Evolutionary conservation across 1,140 invertebrate genomes (phyloP).

Genomic region (Nasonia giraulti): DNA sequence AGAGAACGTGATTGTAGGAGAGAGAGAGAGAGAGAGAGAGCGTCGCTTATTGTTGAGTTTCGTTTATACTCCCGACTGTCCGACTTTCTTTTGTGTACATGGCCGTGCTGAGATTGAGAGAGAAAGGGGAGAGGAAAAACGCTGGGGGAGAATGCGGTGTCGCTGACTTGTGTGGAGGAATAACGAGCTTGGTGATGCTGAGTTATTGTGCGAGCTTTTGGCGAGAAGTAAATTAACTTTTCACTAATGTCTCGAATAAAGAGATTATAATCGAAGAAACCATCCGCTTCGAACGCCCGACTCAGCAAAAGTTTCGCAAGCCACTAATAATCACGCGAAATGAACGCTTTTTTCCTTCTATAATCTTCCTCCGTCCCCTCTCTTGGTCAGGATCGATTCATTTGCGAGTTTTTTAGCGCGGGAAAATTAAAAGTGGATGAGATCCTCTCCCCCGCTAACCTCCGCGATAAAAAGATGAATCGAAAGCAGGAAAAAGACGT

Average conservation of each 20-base stretch:
- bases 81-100: neutral
- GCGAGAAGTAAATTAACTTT: too few relatives aligned
- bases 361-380: neutral
- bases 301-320: neutral
- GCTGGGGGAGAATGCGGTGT: too few relatives aligned
- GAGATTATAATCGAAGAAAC: too few relatives aligned
- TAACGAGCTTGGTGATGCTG: too few relatives aligned
- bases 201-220: too few relatives aligned
- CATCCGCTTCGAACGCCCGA: neutral
- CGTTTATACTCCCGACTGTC: neutral
- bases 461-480: neutral
- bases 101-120: too few relatives aligned
- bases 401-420: neutral
- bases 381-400: neutral
- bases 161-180: too few relatives aligned
- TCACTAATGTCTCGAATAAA: too few relatives aligned
- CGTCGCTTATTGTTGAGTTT: slow-evolving; percentile 8
- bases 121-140: too few relatives aligned
- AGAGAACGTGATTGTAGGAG: neutral
- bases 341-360: neutral
- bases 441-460: neutral
- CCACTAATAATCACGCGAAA: neutral
- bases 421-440: neutral
- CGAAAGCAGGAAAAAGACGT: neutral
- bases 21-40: neutral